Base-by-base conservation (phyloP, 2,797 vertebrate species). In the Furcifer pardalis region DNA sequence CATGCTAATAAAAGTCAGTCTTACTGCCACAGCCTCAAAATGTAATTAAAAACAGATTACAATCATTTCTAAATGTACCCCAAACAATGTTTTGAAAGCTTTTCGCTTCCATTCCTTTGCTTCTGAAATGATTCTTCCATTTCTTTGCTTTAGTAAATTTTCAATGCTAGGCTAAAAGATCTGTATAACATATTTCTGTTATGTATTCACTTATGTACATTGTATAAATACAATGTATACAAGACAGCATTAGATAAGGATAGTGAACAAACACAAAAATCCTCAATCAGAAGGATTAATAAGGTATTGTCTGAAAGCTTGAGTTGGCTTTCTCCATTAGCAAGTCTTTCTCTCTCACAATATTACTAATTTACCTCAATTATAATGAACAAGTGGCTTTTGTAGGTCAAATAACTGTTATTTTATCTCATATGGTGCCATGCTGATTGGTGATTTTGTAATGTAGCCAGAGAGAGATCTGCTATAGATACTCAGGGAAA, bases 371-470 rank as follows among this genome's bases (percentile, higher is more conserved):
- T 81, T 84, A 92, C 72, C 87, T 86, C 86, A 9, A 81, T 84
- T 71, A 77, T 73, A 62, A 90, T 89, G 80, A 91, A 89, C 83
- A 88, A 84, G 83, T 21, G 19, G 88, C 79, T 87, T 87, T 88
- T 87, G 81, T 85, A 88, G 56, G 63, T 82, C 1, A 77, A 59
- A 79, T 32, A 79, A 52, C 90, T 94, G 92, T 86, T 91, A 91
- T 75, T 1, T 49, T 0, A 88, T 81, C 84, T 76, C 52, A 75
- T 65, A 3, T 27, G 59, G 88, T 92, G 90, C 91, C 91, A 92
- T 93, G 89, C 79, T 91, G 91, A 92, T 89, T 91, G 91, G 86
- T 90, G 91, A 86, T 92, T 93, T 90, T 90, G 87, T 3, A 3
- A 72, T n/a, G 72, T 0, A 85, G 92, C 88, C 88, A 93, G 7